Conservation (phyloP, 2,888 invertebrate genomes). For the Noctua janthe region DNA sequence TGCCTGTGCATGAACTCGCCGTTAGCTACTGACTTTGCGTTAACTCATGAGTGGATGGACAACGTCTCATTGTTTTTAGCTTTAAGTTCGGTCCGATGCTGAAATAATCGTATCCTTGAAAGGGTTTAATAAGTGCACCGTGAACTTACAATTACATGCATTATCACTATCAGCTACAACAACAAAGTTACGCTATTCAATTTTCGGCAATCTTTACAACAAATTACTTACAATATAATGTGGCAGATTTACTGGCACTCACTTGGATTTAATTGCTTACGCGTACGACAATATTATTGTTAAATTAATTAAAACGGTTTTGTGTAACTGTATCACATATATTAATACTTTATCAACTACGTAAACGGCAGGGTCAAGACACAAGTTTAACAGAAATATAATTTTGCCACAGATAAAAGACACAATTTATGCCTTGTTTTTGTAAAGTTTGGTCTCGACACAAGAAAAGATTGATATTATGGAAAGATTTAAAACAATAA, state of each 20-base stretch:
- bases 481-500: slow-evolving; percentile 65
- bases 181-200: neutral
- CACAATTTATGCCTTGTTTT: slow-evolving; percentile 81
- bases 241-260: slow-evolving; percentile 48
- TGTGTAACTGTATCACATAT: slow-evolving; percentile 60
- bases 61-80: neutral
- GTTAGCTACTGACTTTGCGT: neutral
- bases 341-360: slow-evolving; percentile 76
- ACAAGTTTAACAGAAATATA: slow-evolving; percentile 86
- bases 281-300: slow-evolving; percentile 63
- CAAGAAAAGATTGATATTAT: slow-evolving; percentile 66
- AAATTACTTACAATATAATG: slow-evolving; percentile 40
- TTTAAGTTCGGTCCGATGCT: neutral
- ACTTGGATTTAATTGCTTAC: slow-evolving; percentile 54
- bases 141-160: slow-evolving; percentile 3
- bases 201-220: slow-evolving; percentile 10
- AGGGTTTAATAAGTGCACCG: neutral
- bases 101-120: neutral
- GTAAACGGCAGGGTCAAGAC: slow-evolving; percentile 78
- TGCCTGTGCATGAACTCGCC: neutral
- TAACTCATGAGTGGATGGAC: neutral
- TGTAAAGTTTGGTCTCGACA: slow-evolving; percentile 66
- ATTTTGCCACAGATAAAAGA: slow-evolving; percentile 85
- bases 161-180: neutral
- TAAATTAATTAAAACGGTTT: slow-evolving; percentile 76